phyloP scores from a whole-genome alignment of 2,113 vertebrate genomes.

The Gymnocephalus cernua region DNA sequence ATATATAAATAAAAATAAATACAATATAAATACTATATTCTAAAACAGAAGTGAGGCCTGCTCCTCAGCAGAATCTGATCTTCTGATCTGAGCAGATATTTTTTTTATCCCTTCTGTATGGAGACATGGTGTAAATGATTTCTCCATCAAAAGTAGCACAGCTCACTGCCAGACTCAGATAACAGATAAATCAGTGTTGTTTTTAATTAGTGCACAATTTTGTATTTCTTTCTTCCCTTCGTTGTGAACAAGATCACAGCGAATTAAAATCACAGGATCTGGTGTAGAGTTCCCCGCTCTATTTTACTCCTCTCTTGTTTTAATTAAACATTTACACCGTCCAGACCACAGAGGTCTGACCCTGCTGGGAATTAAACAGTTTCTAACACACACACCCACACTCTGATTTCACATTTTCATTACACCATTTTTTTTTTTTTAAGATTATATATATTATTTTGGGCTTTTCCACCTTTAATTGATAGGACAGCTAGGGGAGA shows the following conservation, averaged over 20 bases:
- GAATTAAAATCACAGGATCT: conserved; percentile 38
- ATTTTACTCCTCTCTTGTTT: conserved; percentile 39
- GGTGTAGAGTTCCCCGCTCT: conserved; percentile 22
- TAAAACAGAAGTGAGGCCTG: neutral
- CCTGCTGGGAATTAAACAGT: conserved; percentile 19
- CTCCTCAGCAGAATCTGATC: neutral
- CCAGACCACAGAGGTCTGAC: conserved; percentile 44
- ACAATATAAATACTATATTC: too few relatives aligned
- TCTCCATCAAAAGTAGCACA: neutral
- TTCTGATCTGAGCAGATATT: neutral
- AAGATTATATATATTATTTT: too few relatives aligned
- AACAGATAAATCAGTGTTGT: conserved; percentile 21
- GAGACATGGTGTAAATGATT: neutral
- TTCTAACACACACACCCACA: neutral
- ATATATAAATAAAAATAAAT: too few relatives aligned
- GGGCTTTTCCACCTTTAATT: too few relatives aligned
- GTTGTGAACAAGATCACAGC: conserved; percentile 39
- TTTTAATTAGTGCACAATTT: conserved; percentile 38
- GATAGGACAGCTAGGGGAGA: too few relatives aligned
- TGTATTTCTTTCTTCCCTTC: neutral
- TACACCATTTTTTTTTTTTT: neutral
- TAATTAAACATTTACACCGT: conserved; percentile 68
- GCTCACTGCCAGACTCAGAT: conserved; percentile 15
- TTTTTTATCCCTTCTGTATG: neutral
- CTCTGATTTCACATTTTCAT: conserved; percentile 3